Conservation (phyloP, 1,140 invertebrate genomes). For the Heliconius eleuchia region DNA sequence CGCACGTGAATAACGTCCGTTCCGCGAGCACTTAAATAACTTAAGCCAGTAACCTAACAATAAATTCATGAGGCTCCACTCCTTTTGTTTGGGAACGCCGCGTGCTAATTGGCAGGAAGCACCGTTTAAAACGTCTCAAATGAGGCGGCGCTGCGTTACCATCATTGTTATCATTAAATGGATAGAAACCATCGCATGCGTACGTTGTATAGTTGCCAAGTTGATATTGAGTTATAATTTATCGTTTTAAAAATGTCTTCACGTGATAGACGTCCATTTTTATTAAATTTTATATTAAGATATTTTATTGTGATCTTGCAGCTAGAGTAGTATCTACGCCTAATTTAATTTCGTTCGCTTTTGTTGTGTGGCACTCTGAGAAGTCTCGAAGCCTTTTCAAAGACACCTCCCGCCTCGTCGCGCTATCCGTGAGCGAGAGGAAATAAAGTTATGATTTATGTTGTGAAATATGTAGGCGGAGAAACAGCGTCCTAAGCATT, state of each 20-base stretch:
- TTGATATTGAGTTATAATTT: conserved; percentile 18
- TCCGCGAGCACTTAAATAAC: conserved; percentile 77
- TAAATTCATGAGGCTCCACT: conserved; percentile 73
- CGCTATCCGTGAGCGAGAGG: conserved; percentile 67
- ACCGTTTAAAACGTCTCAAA: conserved; percentile 67
- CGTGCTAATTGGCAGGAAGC: conserved; percentile 76
- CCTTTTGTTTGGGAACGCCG: conserved; percentile 67
- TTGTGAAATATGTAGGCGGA: conserved; percentile 71
- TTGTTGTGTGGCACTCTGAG: conserved; percentile 66
- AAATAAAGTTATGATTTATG: conserved; percentile 80
- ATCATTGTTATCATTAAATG: conserved; percentile 46
- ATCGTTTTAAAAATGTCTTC: conserved; percentile 11
- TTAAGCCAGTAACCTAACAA: conserved; percentile 77
- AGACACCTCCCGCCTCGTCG: conserved; percentile 61
- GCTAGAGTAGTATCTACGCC: conserved; percentile 51
- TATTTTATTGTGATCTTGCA: conserved; percentile 37
- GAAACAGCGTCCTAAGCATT: conserved; percentile 51
- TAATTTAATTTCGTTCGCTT: conserved; percentile 72
- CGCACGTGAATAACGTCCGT: conserved; percentile 74
- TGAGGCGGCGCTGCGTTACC: conserved; percentile 51
- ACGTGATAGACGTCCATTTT: conserved; percentile 14
- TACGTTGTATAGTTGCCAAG: conserved; percentile 23
- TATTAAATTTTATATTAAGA: conserved; percentile 36
- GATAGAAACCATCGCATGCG: conserved; percentile 23
- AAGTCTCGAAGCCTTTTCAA: conserved; percentile 71